Evolutionary conservation across 2,113 vertebrate species (phyloP).

Genomic region (Passer domesticus): DNA sequence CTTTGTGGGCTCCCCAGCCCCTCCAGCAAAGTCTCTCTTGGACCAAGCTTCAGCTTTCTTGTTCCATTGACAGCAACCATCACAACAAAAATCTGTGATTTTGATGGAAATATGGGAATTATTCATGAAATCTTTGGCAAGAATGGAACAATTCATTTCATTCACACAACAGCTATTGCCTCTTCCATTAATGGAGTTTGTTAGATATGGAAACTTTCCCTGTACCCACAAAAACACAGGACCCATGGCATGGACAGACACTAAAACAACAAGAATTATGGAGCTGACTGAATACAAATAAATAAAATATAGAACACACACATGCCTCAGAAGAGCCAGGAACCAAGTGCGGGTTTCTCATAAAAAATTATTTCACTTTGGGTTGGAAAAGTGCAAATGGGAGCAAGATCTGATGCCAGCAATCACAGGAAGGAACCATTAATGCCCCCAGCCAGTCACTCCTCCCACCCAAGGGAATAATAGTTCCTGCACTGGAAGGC

Average conservation of each 20-base stretch:
- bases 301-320: conserved; percentile 64
- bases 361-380: conserved; percentile 52
- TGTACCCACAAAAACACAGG: background rate
- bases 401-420: conserved; percentile 41
- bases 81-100: background rate
- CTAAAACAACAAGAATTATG: background rate
- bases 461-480: conserved; percentile 61
- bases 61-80: background rate
- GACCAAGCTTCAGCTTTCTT: background rate
- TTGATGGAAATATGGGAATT: background rate
- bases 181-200: background rate
- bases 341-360: conserved; percentile 33
- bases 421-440: conserved; percentile 52
- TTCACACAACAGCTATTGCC: background rate
- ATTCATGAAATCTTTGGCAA: background rate
- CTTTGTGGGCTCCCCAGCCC: background rate
- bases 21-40: background rate
- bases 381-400: conserved; percentile 56
- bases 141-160: background rate
- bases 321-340: background rate
- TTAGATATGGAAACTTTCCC: background rate
- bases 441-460: conserved; percentile 50
- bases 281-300: conserved; percentile 49
- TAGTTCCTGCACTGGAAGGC: conserved; percentile 51
- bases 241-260: background rate